phyloP scores from a whole-genome alignment of 2,888 invertebrate genomes.

The Cephus pygmeus region DNA sequence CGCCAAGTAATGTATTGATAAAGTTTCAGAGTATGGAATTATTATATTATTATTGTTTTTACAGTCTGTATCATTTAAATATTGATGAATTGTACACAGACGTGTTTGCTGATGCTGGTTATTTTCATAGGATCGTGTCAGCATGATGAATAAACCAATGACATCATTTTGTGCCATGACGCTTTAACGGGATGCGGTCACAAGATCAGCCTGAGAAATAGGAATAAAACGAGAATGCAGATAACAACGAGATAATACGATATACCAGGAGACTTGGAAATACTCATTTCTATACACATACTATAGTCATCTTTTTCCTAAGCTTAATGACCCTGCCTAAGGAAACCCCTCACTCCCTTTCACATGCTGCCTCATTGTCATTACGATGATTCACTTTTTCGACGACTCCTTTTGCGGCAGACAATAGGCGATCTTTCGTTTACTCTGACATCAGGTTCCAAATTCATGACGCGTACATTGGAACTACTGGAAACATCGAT shows the following conservation, averaged over 20 bases:
- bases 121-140: neutral
- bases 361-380: slow-evolving; percentile 4
- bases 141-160: slow-evolving; percentile 1
- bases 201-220: neutral
- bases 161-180: neutral
- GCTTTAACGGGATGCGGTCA: neutral
- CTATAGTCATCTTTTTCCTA: slow-evolving; percentile 11
- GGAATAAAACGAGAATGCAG: neutral
- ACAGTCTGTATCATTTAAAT: neutral
- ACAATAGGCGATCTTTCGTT: neutral
- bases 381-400: slow-evolving; percentile 1
- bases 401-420: neutral
- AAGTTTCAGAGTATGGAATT: neutral
- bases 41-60: too few species aligned
- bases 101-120: neutral
- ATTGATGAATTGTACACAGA: neutral
- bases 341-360: neutral
- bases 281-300: neutral
- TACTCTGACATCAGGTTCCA: neutral
- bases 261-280: neutral
- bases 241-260: neutral
- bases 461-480: neutral
- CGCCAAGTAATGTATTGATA: neutral
- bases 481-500: neutral
- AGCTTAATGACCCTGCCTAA: neutral